Percentiles rank a stretch among this genome's conserved stretches.
phyloP scores from a whole-genome alignment of 2,888 invertebrate species.

The Drosophila helvetica region DNA sequence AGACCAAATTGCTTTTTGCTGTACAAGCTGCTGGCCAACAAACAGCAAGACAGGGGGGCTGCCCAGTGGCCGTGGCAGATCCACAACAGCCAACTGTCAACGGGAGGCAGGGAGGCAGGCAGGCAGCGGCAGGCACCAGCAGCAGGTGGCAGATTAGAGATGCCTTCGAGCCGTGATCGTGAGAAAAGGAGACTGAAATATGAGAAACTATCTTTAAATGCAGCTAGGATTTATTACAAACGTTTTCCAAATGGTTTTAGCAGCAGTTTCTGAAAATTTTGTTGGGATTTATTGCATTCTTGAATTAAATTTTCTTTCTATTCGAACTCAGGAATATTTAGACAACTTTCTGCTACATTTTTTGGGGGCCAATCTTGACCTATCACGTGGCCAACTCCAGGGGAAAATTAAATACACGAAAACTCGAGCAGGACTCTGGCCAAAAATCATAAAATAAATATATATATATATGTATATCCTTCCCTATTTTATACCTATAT shows the following conservation, averaged over 20 bases:
- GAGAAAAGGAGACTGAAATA: neutral
- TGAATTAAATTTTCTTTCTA: too few relatives aligned
- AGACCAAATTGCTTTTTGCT: slow-evolving; percentile 73
- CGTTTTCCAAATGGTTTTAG: too few relatives aligned
- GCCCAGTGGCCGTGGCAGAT: neutral
- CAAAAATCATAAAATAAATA: slow-evolving; percentile 32
- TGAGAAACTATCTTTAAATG: neutral
- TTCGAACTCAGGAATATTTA: neutral
- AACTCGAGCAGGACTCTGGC: neutral
- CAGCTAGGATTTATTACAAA: neutral
- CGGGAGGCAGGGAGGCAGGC: slow-evolving; percentile 8
- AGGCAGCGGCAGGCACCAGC: slow-evolving; percentile 17
- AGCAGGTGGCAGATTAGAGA: slow-evolving; percentile 48
- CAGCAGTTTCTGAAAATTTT: neutral
- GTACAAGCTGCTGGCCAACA: slow-evolving; percentile 42
- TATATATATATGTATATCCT: slow-evolving; percentile 7
- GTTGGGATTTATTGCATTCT: too few relatives aligned
- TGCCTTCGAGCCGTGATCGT: slow-evolving; percentile 27
- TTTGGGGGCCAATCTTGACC: neutral
- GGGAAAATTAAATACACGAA: too few relatives aligned
- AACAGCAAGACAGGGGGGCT: slow-evolving; percentile 8
- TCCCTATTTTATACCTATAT: slow-evolving; percentile 5
- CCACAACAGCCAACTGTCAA: slow-evolving; percentile 28
- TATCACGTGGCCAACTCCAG: slow-evolving; percentile 14
- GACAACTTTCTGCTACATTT: neutral